phyloP scores from a whole-genome alignment of 2,888 invertebrate species.

The Luperina nickerlii region DNA sequence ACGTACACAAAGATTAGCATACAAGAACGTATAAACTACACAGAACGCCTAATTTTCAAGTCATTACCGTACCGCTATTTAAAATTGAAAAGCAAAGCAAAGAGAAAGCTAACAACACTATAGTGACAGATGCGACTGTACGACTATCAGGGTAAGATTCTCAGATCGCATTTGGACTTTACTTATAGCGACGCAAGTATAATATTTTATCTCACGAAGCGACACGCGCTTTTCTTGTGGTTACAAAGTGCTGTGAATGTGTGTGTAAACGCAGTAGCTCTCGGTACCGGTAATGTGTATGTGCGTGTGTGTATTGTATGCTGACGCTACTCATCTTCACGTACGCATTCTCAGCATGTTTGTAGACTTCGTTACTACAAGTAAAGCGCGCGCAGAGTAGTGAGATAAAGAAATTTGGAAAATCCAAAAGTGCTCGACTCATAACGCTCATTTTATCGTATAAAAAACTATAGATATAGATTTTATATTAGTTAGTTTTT shows the following conservation, averaged over 20 bases:
- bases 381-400: background rate
- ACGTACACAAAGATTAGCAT: slow-evolving; percentile 48
- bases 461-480: no score
- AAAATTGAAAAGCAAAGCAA: slow-evolving; percentile 53
- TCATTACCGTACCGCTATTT: slow-evolving; percentile 62
- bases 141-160: background rate
- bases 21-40: slow-evolving; percentile 40
- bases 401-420: background rate
- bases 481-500: no score
- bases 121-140: slow-evolving; percentile 52
- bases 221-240: background rate
- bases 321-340: no score
- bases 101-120: slow-evolving; percentile 57
- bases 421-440: no score
- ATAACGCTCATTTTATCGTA: no score
- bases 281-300: no score
- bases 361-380: background rate
- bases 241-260: background rate
- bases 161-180: background rate
- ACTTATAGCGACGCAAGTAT: background rate
- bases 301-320: no score
- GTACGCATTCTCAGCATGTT: background rate
- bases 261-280: background rate
- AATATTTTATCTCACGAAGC: background rate
- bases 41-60: slow-evolving; percentile 47